Base-by-base conservation (phyloP, 2,113 vertebrate genomes). In the Stictonetta naevosa region DNA sequence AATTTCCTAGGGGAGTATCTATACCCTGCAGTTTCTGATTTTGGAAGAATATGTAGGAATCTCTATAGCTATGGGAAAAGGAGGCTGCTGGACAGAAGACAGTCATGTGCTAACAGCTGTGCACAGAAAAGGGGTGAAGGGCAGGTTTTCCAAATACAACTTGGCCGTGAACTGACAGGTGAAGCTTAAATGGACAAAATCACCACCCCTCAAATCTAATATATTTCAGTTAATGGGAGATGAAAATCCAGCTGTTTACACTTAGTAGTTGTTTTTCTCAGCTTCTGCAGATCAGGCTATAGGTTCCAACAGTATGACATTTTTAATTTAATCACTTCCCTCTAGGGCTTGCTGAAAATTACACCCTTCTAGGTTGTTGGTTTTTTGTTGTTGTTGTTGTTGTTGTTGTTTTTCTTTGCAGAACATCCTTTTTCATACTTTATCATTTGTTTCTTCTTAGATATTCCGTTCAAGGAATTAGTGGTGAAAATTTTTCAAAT, bases 381-480 rank as follows among this genome's bases (percentile, higher is more conserved):
- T 8, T 40, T 40, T 40, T 38, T 38, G 38, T 38, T 38, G 8
- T 44, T 59, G 60, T 21, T 38, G 38, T 48, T 48, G 20, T 21
- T 46, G 38, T 44, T 44, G 16, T 44, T 48, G 10, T 20, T 59
- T 74, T 20, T 59, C 34, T 46, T 11, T 23, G 12, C 17, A 69
- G 53, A 34, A 4, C 17, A 34, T 10, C 4, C 31, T 46, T 95
- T 81, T 73, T 76, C 82, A 71, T 69, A 29, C 11, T 2, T 2
- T 42, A 0, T 29, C n/a, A 66, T 91, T 66, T 89, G 11, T 16
- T 11, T 87, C 31, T 63, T 59, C 59, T 88, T 95, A 98, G 97
- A 52, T 97, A 96, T 26, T 97, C 76, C 26, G 95, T 99, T 83
- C 81, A 87, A 55, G 98, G 98, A n/a, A 38, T 98, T 83, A 98